These are phyloP conservation scores for Nanorana parkeri DNA, from an alignment of 2,113 vertebrate species.

Conservation along the genomic window DNA sequence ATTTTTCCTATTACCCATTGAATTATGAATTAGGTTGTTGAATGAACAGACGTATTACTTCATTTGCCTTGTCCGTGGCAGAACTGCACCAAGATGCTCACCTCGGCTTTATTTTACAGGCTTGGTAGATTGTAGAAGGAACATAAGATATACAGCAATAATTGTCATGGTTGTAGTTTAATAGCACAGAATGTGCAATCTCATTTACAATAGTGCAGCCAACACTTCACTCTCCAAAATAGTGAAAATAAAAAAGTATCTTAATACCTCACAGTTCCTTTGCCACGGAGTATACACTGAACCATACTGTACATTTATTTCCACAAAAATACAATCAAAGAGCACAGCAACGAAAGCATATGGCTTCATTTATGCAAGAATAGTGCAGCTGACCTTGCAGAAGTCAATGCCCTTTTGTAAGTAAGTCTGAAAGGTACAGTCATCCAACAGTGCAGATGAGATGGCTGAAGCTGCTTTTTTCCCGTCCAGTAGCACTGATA, in stretches of 20 bases:
- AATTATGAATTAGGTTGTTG: background rate
- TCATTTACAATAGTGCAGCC: background rate
- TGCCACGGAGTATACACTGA: background rate
- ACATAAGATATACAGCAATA: constrained; percentile 6
- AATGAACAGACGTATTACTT: background rate
- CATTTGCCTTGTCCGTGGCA: background rate
- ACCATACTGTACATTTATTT: constrained; percentile 7
- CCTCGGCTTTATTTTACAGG: constrained; percentile 1
- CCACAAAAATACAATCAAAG: constrained; percentile 55
- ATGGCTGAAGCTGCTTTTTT: background rate
- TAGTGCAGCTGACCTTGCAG: constrained; percentile 79
- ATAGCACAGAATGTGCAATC: constrained; percentile 30
- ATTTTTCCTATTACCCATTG: constrained; percentile 20
- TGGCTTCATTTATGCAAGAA: constrained; percentile 79
- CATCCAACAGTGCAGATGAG: constrained; percentile 7
- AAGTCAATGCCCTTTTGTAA: constrained; percentile 53
- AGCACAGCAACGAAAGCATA: constrained; percentile 64
- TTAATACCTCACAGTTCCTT: constrained; percentile 13
- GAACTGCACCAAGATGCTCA: background rate
- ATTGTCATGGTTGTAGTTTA: constrained; percentile 16
- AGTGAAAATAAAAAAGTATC: background rate
- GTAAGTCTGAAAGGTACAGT: background rate
- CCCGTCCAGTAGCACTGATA: constrained; percentile 1
- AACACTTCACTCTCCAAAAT: background rate
- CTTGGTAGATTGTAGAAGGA: background rate